Conservation (phyloP, 2,797 vertebrate genomes). For the Xenops minutus region DNA sequence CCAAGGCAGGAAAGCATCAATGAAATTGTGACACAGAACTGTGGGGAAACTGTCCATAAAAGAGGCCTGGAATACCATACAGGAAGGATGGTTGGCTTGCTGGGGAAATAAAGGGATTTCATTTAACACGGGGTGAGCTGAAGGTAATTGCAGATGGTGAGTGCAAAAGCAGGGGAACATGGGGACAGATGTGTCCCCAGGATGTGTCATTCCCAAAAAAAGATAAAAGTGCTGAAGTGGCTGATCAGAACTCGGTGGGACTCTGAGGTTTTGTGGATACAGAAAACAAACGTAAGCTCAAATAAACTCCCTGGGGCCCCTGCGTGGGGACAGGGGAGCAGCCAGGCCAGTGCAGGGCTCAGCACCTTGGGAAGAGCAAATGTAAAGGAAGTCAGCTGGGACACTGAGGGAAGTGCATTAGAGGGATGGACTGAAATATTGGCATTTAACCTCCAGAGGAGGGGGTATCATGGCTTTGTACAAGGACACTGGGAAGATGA, state of each 20-base stretch:
- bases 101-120: not conserved
- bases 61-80: accelerated
- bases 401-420: accelerated
- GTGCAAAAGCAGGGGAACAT: not conserved
- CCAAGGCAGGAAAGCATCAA: not conserved
- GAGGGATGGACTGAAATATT: not conserved
- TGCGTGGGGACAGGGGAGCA: not conserved
- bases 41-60: not conserved
- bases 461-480: accelerated
- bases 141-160: not conserved
- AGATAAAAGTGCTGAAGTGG: not conserved
- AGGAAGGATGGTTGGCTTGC: not conserved
- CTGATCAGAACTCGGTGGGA: not conserved
- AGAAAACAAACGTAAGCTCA: not conserved
- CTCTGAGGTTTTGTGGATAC: not conserved
- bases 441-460: not conserved
- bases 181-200: not conserved
- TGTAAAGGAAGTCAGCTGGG: not conserved
- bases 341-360: not conserved
- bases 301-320: accelerated
- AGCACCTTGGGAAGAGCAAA: not conserved
- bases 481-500: not conserved
- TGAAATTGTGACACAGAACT: not conserved
- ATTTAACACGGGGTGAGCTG: not conserved
- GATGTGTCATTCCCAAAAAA: not conserved